Evolutionary conservation across 2,888 invertebrate genomes (phyloP), one percentile per base, ranked within the genome.

Genomic region (Stomorhina lunata): DNA sequence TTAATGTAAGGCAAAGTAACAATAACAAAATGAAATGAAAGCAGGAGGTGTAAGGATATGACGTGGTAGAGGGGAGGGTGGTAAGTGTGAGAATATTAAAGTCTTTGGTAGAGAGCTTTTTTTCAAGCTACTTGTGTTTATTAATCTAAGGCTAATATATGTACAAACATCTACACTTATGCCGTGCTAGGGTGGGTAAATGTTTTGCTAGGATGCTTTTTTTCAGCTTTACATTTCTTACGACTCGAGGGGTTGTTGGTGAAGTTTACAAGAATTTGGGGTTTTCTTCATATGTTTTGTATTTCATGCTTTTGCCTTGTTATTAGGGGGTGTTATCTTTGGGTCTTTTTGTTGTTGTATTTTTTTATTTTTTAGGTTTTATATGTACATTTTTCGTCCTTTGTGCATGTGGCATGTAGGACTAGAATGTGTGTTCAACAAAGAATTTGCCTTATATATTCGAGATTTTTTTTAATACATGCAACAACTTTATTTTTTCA

Each of bases 131-230:
- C 37, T 65, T 17, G 55, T 57, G 25, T 25, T 59, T 37, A 59
- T 61, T 73, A 73, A 77, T 73, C 55, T 68, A 34, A 48, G 45
- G 73, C 81, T 78, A 81, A 81, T 81, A 61, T 22, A 66, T 27
- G 25, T n/a, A 17, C 9, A 15, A 9, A 34, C 32, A 29, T 37
- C 20, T 12, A 6, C 32, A 22, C 22, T n/a, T 6, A 43, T 9
- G 27, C 32, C 32, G n/a, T 25, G 6, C 27, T 34, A 53, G 65
- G 65, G 72, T 73, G 53, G 48, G 55, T 34, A 76, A 69, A 68
- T 29, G 32, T 79, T 59, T 66, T 37, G 32, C 37, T 63, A 32
- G 63, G 68, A 63, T 73, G 61, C 55, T 69, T 69, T 80, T 77
- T 71, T 65, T 53, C 61, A 57, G 22, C 45, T 37, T 72, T 73